phyloP scores from a whole-genome alignment of 2,113 vertebrate genomes.

The Anoura caudifer region DNA sequence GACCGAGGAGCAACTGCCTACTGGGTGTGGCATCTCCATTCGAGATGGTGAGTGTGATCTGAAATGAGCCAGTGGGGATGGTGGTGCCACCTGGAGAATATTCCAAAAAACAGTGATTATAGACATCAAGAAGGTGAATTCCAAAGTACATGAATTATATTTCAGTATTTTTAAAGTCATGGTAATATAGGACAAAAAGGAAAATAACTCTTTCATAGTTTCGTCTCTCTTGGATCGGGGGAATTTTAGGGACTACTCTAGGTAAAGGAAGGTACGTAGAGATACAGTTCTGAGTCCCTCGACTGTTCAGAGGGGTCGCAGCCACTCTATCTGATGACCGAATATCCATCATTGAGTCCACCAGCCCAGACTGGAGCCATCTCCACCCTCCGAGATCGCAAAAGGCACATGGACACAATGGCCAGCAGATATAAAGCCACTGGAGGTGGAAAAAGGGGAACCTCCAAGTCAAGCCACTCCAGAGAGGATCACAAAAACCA shows the following conservation, averaged over 20 bases:
- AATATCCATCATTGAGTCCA: fast-evolving
- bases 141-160: not conserved
- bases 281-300: not conserved
- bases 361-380: not conserved
- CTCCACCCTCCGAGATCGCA: not conserved
- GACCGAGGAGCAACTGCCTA: not conserved
- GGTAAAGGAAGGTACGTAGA: not conserved
- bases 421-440: fast-evolving
- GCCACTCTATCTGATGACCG: not conserved
- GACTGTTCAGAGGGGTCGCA: not conserved
- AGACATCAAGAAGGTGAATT: not conserved
- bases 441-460: not conserved
- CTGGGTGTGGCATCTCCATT: not conserved
- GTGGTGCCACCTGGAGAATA: not conserved
- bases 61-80: not conserved
- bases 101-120: not conserved
- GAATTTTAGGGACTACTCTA: not conserved
- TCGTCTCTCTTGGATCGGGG: not conserved
- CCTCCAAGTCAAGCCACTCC: not conserved
- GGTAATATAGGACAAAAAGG: not conserved
- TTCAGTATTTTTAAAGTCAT: not conserved
- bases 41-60: not conserved
- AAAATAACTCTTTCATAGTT: not conserved
- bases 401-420: not conserved
- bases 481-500: not conserved